phyloP scores from a whole-genome alignment of 2,797 vertebrate genomes.

The Ceryle rudis region DNA sequence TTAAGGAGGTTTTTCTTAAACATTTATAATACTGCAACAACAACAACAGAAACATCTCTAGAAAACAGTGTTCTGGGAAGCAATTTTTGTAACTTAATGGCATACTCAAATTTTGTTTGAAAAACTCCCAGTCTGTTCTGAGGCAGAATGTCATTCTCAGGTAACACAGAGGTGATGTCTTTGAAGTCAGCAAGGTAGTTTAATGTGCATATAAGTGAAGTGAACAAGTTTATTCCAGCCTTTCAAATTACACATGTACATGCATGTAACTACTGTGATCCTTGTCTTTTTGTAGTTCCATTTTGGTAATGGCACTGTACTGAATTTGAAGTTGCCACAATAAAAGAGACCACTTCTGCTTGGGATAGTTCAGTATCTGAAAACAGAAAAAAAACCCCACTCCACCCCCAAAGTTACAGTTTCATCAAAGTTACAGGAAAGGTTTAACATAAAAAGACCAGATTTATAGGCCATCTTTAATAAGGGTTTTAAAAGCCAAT shows the following conservation, averaged over 20 bases:
- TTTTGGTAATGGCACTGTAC: background rate
- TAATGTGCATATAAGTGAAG: background rate
- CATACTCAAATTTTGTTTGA: background rate
- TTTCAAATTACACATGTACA: slow-evolving; percentile 17
- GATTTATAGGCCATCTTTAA: background rate
- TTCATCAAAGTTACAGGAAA: background rate
- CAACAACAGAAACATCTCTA: background rate
- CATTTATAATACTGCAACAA: background rate
- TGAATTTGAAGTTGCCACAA: slow-evolving; percentile 6
- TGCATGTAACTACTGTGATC: background rate
- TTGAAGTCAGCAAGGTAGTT: slow-evolving; percentile 29
- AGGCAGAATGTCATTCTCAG: background rate
- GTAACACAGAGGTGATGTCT: background rate
- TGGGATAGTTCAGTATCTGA: background rate
- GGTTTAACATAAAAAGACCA: background rate
- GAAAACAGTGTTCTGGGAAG: background rate
- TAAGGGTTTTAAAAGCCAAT: slow-evolving; percentile 8
- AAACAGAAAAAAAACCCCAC: background rate
- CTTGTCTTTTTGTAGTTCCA: slow-evolving; percentile 10
- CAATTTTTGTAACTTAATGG: background rate
- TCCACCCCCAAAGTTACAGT: background rate
- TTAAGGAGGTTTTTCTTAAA: background rate
- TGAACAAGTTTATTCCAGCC: background rate
- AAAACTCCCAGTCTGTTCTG: background rate
- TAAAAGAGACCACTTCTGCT: background rate